phyloP scores from a whole-genome alignment of 30 jellyfish, hydroid and myxozoan genomes.

The Aurelia sp. region DNA sequence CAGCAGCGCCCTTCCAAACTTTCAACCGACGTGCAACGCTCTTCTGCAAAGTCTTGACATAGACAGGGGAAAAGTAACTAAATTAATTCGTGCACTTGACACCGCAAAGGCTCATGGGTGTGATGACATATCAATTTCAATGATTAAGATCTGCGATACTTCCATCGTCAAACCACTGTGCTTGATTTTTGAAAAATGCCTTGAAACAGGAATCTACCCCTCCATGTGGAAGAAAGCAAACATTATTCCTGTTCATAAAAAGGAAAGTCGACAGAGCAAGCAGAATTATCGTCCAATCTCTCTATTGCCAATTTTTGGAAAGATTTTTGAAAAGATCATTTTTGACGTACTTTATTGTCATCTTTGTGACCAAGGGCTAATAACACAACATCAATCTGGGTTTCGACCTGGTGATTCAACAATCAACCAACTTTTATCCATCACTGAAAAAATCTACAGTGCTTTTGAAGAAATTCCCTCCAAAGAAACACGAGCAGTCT shows the following conservation, averaged over 20 bases:
- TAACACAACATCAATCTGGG: slow-evolving; percentile 47
- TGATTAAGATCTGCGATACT: slow-evolving; percentile 25
- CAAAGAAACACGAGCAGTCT: slow-evolving; percentile 68
- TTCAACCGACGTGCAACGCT: slow-evolving; percentile 18
- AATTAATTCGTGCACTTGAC: slow-evolving; percentile 9
- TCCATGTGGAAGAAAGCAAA: too few species aligned
- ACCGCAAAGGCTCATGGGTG: background rate
- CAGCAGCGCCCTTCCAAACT: slow-evolving; percentile 2
- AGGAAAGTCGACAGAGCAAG: too few species aligned
- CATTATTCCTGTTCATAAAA: too few species aligned
- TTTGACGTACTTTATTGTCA: slow-evolving; percentile 40
- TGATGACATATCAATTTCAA: background rate
- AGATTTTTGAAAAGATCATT: slow-evolving; percentile 24
- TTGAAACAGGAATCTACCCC: too few species aligned
- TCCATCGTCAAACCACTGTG: slow-evolving; percentile 10
- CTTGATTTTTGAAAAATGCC: too few species aligned
- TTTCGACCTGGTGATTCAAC: slow-evolving; percentile 61
- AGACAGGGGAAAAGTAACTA: slow-evolving; percentile 10
- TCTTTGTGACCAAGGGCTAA: slow-evolving; percentile 29
- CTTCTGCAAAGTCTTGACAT: slow-evolving; percentile 19
- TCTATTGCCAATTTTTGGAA: background rate
- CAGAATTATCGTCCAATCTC: background rate
- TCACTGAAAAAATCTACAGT: slow-evolving; percentile 49
- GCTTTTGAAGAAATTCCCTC: slow-evolving; percentile 61
- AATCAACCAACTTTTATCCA: slow-evolving; percentile 17